Evolutionary conservation across 2,113 vertebrate genomes (phyloP).

Genomic region (Carassius gibelio): DNA sequence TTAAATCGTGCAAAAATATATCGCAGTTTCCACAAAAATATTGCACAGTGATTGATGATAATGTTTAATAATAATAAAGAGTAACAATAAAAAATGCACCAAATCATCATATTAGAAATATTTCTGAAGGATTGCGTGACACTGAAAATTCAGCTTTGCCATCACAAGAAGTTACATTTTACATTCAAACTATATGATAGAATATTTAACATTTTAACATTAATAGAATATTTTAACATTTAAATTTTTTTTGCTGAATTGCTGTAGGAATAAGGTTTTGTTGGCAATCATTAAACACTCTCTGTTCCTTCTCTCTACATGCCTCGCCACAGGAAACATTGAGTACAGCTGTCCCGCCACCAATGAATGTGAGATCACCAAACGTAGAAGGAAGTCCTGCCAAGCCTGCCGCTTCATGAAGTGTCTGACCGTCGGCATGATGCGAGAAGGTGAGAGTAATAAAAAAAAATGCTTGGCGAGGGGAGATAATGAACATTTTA

Average conservation of each 20-base stretch:
- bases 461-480: conserved; percentile 52
- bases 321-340: conserved; percentile 88
- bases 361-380: conserved; percentile 98
- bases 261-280: neutral
- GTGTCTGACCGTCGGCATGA: conserved; percentile 99
- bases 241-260: neutral
- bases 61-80: neutral
- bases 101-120: neutral
- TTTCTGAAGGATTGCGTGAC: neutral
- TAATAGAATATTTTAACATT: neutral
- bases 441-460: conserved; percentile 95
- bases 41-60: no score
- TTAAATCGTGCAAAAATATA: neutral
- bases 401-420: conserved; percentile 99
- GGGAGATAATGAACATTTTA: conserved; percentile 40
- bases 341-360: conserved; percentile 99
- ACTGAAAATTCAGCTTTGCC: neutral
- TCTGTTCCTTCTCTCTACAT: conserved; percentile 62
- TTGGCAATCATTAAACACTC: conserved; percentile 52
- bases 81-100: neutral
- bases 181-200: neutral
- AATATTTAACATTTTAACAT: neutral
- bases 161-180: neutral
- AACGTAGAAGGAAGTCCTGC: conserved; percentile 99
- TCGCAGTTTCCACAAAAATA: neutral